Conservation (phyloP, 2,888 invertebrate genomes). For the Acrobeloides nanus region DNA sequence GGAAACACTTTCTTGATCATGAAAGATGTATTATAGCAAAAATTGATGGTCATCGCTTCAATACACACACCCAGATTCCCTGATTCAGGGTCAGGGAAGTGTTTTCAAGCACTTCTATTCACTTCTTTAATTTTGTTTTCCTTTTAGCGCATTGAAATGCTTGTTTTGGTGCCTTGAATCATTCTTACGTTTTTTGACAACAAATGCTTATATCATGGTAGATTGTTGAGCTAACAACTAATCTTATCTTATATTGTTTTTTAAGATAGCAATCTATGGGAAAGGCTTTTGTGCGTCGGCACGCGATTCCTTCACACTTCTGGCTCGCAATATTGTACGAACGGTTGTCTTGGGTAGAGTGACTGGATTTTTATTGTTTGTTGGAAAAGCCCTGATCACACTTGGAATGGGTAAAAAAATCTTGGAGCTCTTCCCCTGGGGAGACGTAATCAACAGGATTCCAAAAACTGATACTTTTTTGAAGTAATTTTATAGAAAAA, state of each 20-base stretch:
- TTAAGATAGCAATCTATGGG: constrained; percentile 78
- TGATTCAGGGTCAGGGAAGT: no score
- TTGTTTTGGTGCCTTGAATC: constrained; percentile 80
- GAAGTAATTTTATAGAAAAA: no score
- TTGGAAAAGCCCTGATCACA: constrained; percentile 79
- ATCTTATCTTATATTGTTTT: constrained; percentile 20
- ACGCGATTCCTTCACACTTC: constrained; percentile 75
- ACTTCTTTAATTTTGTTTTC: neutral
- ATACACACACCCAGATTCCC: no score
- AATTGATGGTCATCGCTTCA: no score
- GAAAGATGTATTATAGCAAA: no score
- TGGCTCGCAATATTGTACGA: constrained; percentile 71
- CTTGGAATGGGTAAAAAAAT: constrained; percentile 66
- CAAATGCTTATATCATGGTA: constrained; percentile 89
- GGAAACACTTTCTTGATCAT: no score
- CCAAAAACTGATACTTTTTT: no score
- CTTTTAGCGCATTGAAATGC: constrained; percentile 62
- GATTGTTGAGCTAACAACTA: no score
- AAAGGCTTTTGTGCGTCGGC: constrained; percentile 83
- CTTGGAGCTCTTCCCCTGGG: no score
- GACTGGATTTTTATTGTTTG: constrained; percentile 70
- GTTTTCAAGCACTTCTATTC: no score
- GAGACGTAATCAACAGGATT: no score
- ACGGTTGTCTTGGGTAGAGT: constrained; percentile 58
- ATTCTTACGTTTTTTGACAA: constrained; percentile 74